Conservation (phyloP, 2,113 vertebrate species). For the Apodemus sylvaticus region DNA sequence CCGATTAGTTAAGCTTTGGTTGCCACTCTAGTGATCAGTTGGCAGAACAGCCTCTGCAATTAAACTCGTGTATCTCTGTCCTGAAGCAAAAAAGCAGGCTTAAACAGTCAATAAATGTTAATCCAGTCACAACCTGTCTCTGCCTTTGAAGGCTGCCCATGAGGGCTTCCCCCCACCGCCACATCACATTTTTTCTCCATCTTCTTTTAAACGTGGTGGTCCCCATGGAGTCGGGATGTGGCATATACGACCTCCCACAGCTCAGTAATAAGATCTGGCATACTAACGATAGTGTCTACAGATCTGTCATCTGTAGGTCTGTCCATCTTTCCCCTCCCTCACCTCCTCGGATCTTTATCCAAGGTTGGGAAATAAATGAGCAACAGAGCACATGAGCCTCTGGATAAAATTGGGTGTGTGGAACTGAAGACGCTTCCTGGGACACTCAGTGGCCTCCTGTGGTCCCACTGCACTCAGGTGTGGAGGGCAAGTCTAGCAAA, state of each 20-base stretch:
- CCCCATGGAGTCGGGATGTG: constrained; percentile 89
- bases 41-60: constrained; percentile 96
- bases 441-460: constrained; percentile 13
- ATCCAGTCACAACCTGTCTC: constrained; percentile 98
- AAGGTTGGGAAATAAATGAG: constrained; percentile 69
- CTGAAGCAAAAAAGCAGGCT: constrained; percentile 92
- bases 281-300: constrained; percentile 91
- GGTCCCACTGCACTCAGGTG: neutral
- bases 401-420: constrained; percentile 22
- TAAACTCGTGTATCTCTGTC: constrained; percentile 97
- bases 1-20: constrained; percentile 98
- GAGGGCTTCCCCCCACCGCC: constrained; percentile 83
- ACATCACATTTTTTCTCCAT: constrained; percentile 88
- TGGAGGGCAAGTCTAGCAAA: neutral
- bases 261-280: constrained; percentile 93
- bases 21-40: constrained; percentile 98
- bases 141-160: constrained; percentile 97
- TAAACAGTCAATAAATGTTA: constrained; percentile 99
- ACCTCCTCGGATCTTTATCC: constrained; percentile 68
- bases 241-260: constrained; percentile 89
- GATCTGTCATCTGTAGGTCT: constrained; percentile 85
- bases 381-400: neutral
- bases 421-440: constrained; percentile 7
- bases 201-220: constrained; percentile 91
- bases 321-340: constrained; percentile 74